phyloP scores from a whole-genome alignment of 2,888 invertebrate genomes.

The Caradrina clavipalpis region DNA sequence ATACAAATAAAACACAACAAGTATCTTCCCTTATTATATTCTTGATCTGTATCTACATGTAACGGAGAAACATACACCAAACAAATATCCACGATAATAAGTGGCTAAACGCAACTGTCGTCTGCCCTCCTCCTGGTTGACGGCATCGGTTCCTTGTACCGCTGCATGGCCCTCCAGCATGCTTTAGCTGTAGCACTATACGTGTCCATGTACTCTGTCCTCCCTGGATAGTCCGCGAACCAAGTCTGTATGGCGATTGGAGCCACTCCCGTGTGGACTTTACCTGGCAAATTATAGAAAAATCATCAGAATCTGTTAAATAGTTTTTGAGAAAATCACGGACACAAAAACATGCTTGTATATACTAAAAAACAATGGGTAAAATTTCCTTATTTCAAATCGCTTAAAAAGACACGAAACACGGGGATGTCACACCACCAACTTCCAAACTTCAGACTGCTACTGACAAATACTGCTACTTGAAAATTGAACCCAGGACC shows the following conservation, averaged over 20 bases:
- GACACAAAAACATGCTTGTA: too few species aligned
- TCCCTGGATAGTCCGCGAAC: constrained; percentile 90
- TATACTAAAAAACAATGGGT: too few species aligned
- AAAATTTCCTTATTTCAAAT: too few species aligned
- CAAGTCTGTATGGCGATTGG: constrained; percentile 89
- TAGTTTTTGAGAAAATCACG: too few species aligned
- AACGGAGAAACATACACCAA: constrained; percentile 43
- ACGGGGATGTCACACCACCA: too few species aligned
- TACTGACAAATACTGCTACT: too few species aligned
- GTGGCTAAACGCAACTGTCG: constrained; percentile 84
- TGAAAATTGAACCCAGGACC: too few species aligned
- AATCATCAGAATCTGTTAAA: background rate
- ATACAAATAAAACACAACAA: constrained; percentile 38
- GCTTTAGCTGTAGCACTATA: constrained; percentile 91
- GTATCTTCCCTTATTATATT: constrained; percentile 78
- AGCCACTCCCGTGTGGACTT: constrained; percentile 80
- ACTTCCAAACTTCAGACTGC: too few species aligned
- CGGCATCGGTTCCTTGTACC: constrained; percentile 92
- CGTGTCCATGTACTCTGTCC: constrained; percentile 92
- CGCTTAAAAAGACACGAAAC: too few species aligned
- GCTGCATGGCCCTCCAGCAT: constrained; percentile 91
- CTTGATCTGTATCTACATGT: constrained; percentile 41
- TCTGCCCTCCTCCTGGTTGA: constrained; percentile 91
- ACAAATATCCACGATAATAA: constrained; percentile 35
- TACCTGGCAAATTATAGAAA: constrained; percentile 36